Evolutionary conservation across 2,888 invertebrate species (phyloP).

Genomic region (Drosophila falleni): DNA sequence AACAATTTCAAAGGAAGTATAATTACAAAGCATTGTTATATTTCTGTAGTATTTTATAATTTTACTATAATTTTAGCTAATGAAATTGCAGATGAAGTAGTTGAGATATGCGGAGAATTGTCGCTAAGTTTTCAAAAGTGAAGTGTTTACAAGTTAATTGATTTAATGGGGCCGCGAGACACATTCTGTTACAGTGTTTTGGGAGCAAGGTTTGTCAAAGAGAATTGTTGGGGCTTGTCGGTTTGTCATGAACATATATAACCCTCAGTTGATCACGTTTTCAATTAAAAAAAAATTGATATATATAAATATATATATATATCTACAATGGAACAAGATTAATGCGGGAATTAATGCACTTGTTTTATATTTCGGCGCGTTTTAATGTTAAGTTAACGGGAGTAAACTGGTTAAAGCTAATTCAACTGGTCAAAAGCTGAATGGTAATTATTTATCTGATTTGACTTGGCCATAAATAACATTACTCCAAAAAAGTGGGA

Average conservation of each 20-base stretch:
- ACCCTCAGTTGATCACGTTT: conserved; percentile 51
- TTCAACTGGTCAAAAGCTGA: conserved; percentile 8
- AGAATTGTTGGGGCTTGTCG: conserved; percentile 7
- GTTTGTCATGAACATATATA: conserved; percentile 23
- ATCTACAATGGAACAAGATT: not conserved
- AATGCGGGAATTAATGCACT: conserved; percentile 35
- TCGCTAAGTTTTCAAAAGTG: conserved; percentile 44
- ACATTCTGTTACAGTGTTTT: conserved; percentile 15
- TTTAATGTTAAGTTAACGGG: conserved; percentile 3
- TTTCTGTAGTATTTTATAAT: not conserved
- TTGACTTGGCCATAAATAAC: conserved; percentile 10
- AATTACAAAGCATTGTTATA: conserved; percentile 2
- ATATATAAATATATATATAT: not conserved
- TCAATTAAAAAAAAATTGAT: not conserved
- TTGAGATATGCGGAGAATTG: conserved; percentile 11
- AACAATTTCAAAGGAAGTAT: conserved; percentile 18
- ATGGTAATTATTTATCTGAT: conserved; percentile 17
- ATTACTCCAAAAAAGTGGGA: not conserved
- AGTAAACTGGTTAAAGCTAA: conserved; percentile 29
- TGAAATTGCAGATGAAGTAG: conserved; percentile 17
- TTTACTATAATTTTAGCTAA: conserved; percentile 15
- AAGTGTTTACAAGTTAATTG: conserved; percentile 64
- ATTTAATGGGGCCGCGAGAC: conserved; percentile 29
- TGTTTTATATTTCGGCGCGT: not conserved
- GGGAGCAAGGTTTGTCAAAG: conserved; percentile 18